Evolutionary conservation across 2,888 invertebrate species (phyloP), one percentile per base, ranked within the genome.

Genomic region (Rhaphigaster nebulosa): DNA sequence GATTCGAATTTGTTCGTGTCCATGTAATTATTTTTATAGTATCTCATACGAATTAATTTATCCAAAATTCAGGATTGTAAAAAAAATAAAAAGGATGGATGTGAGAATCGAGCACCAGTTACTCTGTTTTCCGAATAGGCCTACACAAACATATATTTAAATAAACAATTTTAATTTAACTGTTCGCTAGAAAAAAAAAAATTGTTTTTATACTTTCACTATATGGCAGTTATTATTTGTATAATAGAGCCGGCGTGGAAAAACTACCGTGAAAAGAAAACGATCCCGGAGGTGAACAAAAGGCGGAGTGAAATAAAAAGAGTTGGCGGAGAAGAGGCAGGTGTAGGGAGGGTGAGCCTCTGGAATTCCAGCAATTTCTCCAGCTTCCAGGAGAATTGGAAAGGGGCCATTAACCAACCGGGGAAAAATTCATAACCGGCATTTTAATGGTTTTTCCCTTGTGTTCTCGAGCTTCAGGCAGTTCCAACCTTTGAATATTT

Each of bases 361-460:
- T 50, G 84, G 84, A 84, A 84, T 84, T 84, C n/a, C 84, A 84
- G 84, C 84, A 84, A 84, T 84, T 84, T 84, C 45, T 84, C 84
- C 84, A 45, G 45, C 84, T 84, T 80, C 84, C 84, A 84, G 45
- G 45, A n/a, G 45, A 84, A 84, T 41, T 84, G 84, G 84, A 84
- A 84, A 50, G 84, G 84, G 84, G 84, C 84, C 84, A 84, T 84
- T 84, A 84, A 26, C n/a, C 84, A 50, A 50, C 41, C 45, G 45
- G 45, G 26, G 26, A 84, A 84, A 84, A 84, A 84, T 84, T 84
- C 84, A 84, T 84, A 84, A 84, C 84, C 84, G 84, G n/a, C 84
- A 84, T 84, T 84, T 45, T 84, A 84, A 84, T 84, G 84, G 84
- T 84, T 84, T 84, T 50, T 50, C 41, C 45, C n/a, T 41, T n/a